Base-by-base conservation (phyloP, 2,113 vertebrate species). In the Heterotis niloticus region DNA sequence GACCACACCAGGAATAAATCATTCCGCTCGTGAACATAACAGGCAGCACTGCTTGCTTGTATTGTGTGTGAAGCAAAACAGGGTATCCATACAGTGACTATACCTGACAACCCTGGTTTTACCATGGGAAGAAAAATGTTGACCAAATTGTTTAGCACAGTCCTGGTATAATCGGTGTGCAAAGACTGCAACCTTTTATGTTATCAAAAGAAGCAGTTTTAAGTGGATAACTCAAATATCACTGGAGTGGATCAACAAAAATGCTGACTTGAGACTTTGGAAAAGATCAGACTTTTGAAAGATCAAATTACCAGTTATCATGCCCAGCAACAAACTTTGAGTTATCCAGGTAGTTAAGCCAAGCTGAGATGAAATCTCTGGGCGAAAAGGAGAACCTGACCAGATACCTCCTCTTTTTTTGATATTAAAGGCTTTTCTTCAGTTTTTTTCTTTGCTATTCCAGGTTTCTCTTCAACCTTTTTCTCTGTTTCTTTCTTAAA, bases 141-240 rank as follows among this genome's bases (percentile, higher is more conserved):
- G 59, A 62, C 28, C 10, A 1, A 11, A 5, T 23, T 24, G 10
- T 66, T 20, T 3, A 66, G 64, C 64, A 12, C 3, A 17, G 59
- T 20, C 64, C 4, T 16, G 4, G 64, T 20, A 17, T 66, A 4
- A 12, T 4, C 4, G 23, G 64, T 23, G 64, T 5, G 64, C 64
- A 16, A 66, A 2, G 1, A 2, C 13, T 17, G 12, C 9, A 9
- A 59, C 57, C 12, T 12, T 10, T 9, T 12, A 59, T 10, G 12
- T n/a, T 10, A 59, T 17, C 14, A 62, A 62, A 62, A 20, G 59
- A 62, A 62, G 12, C 20, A 62, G 1, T 17, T 14, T 62, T 44
- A 76, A 82, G 77, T 80, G 87, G 87, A 88, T 86, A 88, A 88
- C 83, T 88, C 89, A 89, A 87, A 83, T 54, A 75, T 88, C 7